Base-by-base conservation (phyloP, 1,140 invertebrate genomes). In the Neodiprion virginianus region DNA sequence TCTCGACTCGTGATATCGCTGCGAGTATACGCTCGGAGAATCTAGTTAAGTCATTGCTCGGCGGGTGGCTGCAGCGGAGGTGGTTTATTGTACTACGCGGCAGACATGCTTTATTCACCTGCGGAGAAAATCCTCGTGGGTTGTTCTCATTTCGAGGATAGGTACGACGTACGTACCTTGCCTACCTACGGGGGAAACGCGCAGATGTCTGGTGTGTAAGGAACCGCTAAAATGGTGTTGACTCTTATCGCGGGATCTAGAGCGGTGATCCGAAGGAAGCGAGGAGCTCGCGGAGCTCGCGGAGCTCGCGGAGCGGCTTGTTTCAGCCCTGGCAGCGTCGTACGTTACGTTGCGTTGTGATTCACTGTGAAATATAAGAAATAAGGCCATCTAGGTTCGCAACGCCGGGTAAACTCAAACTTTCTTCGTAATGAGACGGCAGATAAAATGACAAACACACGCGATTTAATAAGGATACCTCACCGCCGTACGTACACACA, bases 201-300 rank as follows among this genome's bases (percentile, higher is more conserved):
- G 82, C 87, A 87, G 86, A 88, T 88, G 86, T 89, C 85, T 88
- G 86, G 83, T 88, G 88, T 88, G 88, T 89, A 89, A 89, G 88
- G 88, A 89, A 89, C 88, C 87, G 88, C 88, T 89, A 89, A 89
- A 89, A 89, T 89, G 88, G 86, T 89, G 88, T 89, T 88, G 83
- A 84, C 77, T 86, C 83, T 89, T 89, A 89, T 89, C 86, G 83
- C 83, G 83, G 82, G 87, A 88, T 89, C 88, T 89, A 82, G 88
- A 88, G 86, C 88, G 87, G 86, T 86, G 87, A 88, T 88, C 86
- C 87, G 87, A 88, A 85, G 83, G 86, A 85, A 88, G 84, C 53
- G 11, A 61, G n/a, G 53, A 53, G n/a, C 10, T 53, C 17, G n/a
- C 10, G 50, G n/a, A 53, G n/a, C 10, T 53, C 17, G n/a, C 10